Evolutionary conservation across 2,888 invertebrate species (phyloP), one percentile per base, ranked within the genome.

Genomic region (Rapana venosa): DNA sequence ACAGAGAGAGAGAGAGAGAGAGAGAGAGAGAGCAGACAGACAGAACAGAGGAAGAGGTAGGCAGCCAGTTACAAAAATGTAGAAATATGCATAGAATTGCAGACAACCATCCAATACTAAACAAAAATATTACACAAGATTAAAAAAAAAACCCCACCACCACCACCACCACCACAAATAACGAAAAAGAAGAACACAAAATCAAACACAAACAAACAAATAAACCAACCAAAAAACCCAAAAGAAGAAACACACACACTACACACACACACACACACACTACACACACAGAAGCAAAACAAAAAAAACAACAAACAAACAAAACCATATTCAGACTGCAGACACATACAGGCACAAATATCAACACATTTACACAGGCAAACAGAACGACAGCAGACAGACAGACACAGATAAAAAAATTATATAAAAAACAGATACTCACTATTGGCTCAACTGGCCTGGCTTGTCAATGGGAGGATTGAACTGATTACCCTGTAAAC

Each of bases 381-480:
- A 35, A 30, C 83, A 83, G 11, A 83, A 4, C 17, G 8, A 35
- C 30, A 30, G 26, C 74, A 36, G 30, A 77, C 77, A 15, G 77
- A 77, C 32, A 32, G 4, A 79, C 6, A 20, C 22, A 61, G 17
- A 83, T 4, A 70, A 17, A 22, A 70, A 66, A 35, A 32, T 17
- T n/a, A n/a, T n/a, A n/a, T n/a, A 35, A 87, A 20, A 85, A 36
- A 35, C 26, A 32, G 30, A 74, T 92, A 96, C 95, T 96, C 93
- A 96, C 96, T 95, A 95, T 92, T 94, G 93, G 88, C 94, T 95
- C 92, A 94, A 94, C 92, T 95, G 94, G 88, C 95, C 95, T 74
- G 96, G 96, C 90, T 95, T 94, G 86, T 95, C 95, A 84, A 95
- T 94, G 26, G 96, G 96, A 79, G 96, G 96, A 90, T 96, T 96